Percentiles rank a stretch among this genome's conserved stretches.
Conservation (phyloP, 2,888 invertebrate species). For the Microctonus hyperodae region DNA sequence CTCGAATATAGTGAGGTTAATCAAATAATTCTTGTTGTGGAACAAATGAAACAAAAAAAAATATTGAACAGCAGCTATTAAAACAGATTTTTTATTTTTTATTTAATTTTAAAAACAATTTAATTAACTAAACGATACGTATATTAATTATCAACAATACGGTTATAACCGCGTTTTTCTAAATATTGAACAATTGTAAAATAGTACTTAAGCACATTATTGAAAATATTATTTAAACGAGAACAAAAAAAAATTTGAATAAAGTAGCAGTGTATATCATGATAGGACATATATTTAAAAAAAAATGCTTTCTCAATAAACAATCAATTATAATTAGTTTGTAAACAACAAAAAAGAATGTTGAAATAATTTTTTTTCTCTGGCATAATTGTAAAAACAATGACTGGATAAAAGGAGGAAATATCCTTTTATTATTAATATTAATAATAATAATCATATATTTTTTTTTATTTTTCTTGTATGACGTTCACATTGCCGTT, state of each 20-base stretch:
- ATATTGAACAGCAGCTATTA: not conserved
- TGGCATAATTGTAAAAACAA: not conserved
- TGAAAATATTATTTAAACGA: slow-evolving; percentile 41
- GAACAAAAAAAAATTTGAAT: slow-evolving; percentile 14
- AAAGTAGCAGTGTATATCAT: slow-evolving; percentile 35
- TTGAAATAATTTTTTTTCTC: not conserved
- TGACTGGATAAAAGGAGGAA: not conserved
- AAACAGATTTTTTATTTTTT: not conserved
- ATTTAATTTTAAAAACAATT: not conserved
- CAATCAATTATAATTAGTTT: not conserved
- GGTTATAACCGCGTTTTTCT: slow-evolving; percentile 39
- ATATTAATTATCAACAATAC: slow-evolving; percentile 28
- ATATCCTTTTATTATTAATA: not conserved
- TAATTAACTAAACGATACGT: slow-evolving; percentile 16
- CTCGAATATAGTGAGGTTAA: not conserved
- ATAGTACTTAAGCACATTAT: slow-evolving; percentile 56
- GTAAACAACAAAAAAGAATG: not conserved
- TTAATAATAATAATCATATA: too few species aligned
- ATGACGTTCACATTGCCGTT: not conserved
- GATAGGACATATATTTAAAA: not conserved
- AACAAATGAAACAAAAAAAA: not conserved
- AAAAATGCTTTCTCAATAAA: not conserved
- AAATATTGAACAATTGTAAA: slow-evolving; percentile 46
- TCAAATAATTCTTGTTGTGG: not conserved
- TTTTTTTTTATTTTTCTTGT: not conserved